Percentiles rank a stretch among this genome's conserved stretches.
phyloP scores from a whole-genome alignment of 2,888 invertebrate species.

The Lamellibrachia satsuma region DNA sequence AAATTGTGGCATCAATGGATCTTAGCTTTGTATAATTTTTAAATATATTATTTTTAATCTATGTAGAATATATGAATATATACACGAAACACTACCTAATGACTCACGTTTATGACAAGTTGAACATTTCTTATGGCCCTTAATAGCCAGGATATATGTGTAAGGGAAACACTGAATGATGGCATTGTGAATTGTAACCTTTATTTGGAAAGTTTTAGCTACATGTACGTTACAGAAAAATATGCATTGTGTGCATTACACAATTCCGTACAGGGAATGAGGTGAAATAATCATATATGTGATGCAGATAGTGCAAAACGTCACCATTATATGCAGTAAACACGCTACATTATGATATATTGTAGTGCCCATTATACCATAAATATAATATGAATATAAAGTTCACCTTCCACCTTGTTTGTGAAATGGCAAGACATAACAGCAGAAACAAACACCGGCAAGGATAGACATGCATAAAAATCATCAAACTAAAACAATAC shows the following conservation, averaged over 20 bases:
- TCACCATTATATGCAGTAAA: not conserved
- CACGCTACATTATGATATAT: not conserved
- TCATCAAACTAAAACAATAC: not conserved
- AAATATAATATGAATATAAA: not conserved
- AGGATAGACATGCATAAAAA: not conserved
- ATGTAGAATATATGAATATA: too few species aligned
- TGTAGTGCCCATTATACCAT: not conserved
- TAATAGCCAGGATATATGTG: not conserved
- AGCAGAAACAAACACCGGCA: not conserved
- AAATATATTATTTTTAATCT: too few species aligned
- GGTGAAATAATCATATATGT: not conserved
- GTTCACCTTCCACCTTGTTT: conserved; percentile 3
- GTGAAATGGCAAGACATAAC: not conserved
- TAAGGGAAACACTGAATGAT: not conserved
- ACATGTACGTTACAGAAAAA: not conserved
- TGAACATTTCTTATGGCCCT: not conserved
- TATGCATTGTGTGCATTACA: not conserved
- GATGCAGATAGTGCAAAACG: not conserved
- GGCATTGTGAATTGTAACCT: not conserved
- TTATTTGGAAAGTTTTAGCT: not conserved
- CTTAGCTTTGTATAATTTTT: too few species aligned
- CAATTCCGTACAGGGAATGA: not conserved
- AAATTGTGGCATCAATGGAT: too few species aligned
- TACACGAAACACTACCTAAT: not conserved
- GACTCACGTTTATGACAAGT: not conserved